Percentiles rank a stretch among this genome's conserved stretches.
These are phyloP conservation scores for Typhlichthys subterraneus DNA, from an alignment of 2,797 vertebrate species.

Conservation along the genomic window DNA sequence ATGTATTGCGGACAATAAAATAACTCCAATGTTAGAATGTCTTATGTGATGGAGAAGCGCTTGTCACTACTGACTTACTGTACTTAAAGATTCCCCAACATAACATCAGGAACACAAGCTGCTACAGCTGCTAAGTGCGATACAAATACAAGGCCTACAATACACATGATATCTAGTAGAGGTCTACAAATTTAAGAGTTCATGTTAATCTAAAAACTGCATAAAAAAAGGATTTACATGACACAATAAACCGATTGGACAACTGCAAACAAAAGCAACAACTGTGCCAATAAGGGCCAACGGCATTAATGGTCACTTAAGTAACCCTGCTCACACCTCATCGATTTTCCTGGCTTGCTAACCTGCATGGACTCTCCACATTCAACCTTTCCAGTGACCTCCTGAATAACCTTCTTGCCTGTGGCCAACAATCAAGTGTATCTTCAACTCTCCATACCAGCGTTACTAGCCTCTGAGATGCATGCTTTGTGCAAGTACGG, in stretches of 20 bases:
- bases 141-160: conserved; percentile 14
- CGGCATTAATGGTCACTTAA: conserved; percentile 51
- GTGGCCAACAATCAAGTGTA: conserved; percentile 58
- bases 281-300: conserved; percentile 42
- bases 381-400: conserved; percentile 66
- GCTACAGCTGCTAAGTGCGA: too few relatives aligned
- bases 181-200: conserved; percentile 26
- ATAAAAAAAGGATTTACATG: conserved; percentile 22
- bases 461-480: conserved; percentile 51
- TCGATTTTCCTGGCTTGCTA: conserved; percentile 65
- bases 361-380: conserved; percentile 48
- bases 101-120: conserved; percentile 1
- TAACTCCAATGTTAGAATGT: conserved; percentile 54
- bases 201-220: conserved; percentile 22
- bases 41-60: conserved; percentile 50
- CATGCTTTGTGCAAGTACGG: conserved; percentile 46
- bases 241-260: conserved; percentile 35
- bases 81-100: conserved; percentile 2
- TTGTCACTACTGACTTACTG: conserved; percentile 6
- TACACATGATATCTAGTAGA: conserved; percentile 29
- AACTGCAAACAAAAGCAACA: conserved; percentile 46
- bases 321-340: conserved; percentile 62
- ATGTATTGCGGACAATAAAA: conserved; percentile 57
- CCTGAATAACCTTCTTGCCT: conserved; percentile 56
- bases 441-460: conserved; percentile 42